These are phyloP conservation scores for Gymnogyps californianus DNA, from an alignment of 2,113 vertebrate genomes.

Conservation along the genomic window DNA sequence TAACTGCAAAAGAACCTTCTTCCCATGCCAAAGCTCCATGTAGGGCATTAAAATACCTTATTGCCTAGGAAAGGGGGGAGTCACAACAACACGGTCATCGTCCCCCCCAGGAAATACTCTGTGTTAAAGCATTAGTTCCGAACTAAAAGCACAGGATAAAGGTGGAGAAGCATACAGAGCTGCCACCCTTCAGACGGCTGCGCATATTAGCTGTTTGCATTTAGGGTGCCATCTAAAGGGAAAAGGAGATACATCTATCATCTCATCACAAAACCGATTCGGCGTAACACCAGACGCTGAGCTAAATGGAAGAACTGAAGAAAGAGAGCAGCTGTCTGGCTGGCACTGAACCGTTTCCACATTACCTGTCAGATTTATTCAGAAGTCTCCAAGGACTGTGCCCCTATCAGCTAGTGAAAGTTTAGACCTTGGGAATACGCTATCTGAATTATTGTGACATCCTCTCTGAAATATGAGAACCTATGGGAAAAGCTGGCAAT, in stretches of 20 bases:
- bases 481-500: neutral
- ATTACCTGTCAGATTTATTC: neutral
- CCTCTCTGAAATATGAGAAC: neutral
- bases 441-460: neutral
- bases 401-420: neutral
- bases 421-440: constrained; percentile 1
- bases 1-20: neutral
- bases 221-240: neutral
- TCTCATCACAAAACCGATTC: neutral
- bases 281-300: neutral
- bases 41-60: neutral
- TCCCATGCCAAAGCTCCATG: neutral
- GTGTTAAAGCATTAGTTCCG: neutral
- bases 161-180: neutral
- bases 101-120: neutral
- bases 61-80: neutral
- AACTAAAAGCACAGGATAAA: neutral
- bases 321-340: neutral
- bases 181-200: neutral
- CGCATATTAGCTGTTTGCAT: neutral
- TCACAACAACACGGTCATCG: neutral
- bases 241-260: neutral
- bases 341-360: neutral
- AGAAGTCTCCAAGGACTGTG: neutral
- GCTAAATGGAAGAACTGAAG: neutral